A percentile compares a stretch with the other conserved stretches of the same genome.
Conservation (phyloP, 1,140 invertebrate genomes). For the Teleopsis dalmanni region DNA sequence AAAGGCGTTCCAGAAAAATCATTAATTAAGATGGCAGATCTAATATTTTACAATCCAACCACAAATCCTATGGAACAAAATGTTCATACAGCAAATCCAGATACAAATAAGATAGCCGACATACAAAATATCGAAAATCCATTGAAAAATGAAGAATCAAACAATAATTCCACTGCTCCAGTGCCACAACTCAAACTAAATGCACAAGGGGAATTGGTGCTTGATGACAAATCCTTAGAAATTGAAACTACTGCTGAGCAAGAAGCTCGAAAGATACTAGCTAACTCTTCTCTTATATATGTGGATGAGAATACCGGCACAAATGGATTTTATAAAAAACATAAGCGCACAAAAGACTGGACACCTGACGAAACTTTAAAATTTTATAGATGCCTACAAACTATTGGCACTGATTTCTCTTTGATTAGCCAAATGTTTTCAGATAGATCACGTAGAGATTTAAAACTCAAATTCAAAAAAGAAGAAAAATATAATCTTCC, state of each 20-base stretch:
- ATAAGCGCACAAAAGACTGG: constrained; percentile 59
- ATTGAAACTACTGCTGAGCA: constrained; percentile 65
- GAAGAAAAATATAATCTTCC: constrained; percentile 45
- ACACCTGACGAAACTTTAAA: constrained; percentile 64
- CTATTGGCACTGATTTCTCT: constrained; percentile 82
- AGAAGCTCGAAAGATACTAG: constrained; percentile 54
- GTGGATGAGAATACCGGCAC: constrained; percentile 54
- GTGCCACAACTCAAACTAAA: constrained; percentile 84
- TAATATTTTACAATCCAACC: constrained; percentile 81
- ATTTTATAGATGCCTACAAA: constrained; percentile 82
- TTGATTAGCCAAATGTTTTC: constrained; percentile 79
- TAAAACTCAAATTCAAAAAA: constrained; percentile 61
- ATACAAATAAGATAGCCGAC: constrained; percentile 3
- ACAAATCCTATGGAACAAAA: constrained; percentile 57
- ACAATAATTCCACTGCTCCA: constrained; percentile 38
- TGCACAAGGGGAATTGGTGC: constrained; percentile 74
- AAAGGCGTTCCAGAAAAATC: constrained; percentile 56
- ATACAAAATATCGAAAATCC: background rate
- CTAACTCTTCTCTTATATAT: constrained; percentile 57
- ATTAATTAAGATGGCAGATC: constrained; percentile 79
- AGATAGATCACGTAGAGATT: constrained; percentile 63
- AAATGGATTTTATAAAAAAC: constrained; percentile 58
- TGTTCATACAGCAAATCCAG: constrained; percentile 9
- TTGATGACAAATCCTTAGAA: constrained; percentile 79
- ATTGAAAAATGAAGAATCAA: constrained; percentile 10